Evolutionary conservation across 2,888 invertebrate genomes (phyloP).

Genomic region (Ceramica pisi): DNA sequence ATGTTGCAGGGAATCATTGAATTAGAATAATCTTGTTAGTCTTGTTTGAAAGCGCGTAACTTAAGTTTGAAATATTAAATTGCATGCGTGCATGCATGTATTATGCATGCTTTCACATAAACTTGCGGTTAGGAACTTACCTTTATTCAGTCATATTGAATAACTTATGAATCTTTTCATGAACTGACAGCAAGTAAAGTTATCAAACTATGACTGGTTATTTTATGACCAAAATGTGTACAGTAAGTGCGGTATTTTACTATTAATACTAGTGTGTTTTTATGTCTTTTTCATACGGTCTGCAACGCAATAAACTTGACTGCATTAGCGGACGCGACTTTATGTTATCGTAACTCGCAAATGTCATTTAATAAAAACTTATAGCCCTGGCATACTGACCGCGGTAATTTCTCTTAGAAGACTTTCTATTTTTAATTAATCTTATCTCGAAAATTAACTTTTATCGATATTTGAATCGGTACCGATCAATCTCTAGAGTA

Average conservation of each 20-base stretch:
- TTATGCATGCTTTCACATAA: conserved; percentile 68
- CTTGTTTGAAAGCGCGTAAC: conserved; percentile 63
- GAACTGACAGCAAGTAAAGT: conserved; percentile 63
- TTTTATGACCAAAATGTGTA: conserved; percentile 58
- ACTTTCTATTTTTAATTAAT: conserved; percentile 62
- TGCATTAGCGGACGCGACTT: conserved; percentile 38
- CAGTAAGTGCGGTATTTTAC: conserved; percentile 54
- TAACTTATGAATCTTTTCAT: conserved; percentile 66
- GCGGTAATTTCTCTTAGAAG: conserved; percentile 42
- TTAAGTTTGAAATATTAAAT: conserved; percentile 67
- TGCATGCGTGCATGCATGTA: conserved; percentile 63
- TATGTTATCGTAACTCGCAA: conserved; percentile 34
- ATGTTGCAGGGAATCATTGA: conserved; percentile 71
- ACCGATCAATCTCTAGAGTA: conserved; percentile 76
- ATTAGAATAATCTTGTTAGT: conserved; percentile 78
- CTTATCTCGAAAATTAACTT: conserved; percentile 66
- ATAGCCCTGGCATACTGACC: conserved; percentile 34
- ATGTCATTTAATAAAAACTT: conserved; percentile 38
- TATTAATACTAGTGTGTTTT: conserved; percentile 44
- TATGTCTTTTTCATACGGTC: conserved; percentile 46
- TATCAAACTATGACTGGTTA: conserved; percentile 55
- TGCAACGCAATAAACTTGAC: conserved; percentile 34
- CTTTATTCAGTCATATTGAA: conserved; percentile 64
- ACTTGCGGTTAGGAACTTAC: conserved; percentile 56
- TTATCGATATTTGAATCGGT: conserved; percentile 69